Evolutionary conservation across 2,888 invertebrate genomes (phyloP).

Genomic region (Calephelis perditalis): DNA sequence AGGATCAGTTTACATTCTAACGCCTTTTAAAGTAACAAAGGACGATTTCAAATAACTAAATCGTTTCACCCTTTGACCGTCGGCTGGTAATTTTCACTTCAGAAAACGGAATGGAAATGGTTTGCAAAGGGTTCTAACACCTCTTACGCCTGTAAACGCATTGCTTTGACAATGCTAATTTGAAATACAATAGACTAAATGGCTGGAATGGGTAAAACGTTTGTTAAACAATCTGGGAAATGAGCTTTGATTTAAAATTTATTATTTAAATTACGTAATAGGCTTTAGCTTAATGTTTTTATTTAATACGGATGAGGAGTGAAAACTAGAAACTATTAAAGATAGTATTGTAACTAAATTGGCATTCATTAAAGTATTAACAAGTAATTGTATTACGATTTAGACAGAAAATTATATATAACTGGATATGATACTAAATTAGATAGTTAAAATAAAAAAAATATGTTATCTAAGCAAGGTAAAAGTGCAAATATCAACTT

Average conservation of each 20-base stretch:
- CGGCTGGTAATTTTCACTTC: conserved; percentile 71
- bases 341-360: no score
- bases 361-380: no score
- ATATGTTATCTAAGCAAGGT: no score
- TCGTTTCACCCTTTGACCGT: conserved; percentile 75
- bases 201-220: background rate
- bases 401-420: no score
- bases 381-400: no score
- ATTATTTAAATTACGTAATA: no score
- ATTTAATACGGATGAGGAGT: background rate
- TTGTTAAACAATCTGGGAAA: conserved; percentile 1
- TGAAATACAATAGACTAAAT: conserved; percentile 5
- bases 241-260: no score
- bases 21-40: conserved; percentile 76
- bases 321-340: background rate
- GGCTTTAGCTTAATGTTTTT: background rate
- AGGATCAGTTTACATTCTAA: conserved; percentile 72
- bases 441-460: no score
- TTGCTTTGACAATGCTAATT: conserved; percentile 29
- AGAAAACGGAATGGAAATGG: conserved; percentile 73
- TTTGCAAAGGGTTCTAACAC: conserved; percentile 55
- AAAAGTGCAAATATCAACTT: no score
- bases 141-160: conserved; percentile 37
- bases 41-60: conserved; percentile 74
- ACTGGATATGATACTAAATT: no score